Evolutionary conservation across 35 echinoderm and acorn worm species (phyloP), one percentile per base, ranked within the genome.

Genomic region (Heliocidaris erythrogramma): DNA sequence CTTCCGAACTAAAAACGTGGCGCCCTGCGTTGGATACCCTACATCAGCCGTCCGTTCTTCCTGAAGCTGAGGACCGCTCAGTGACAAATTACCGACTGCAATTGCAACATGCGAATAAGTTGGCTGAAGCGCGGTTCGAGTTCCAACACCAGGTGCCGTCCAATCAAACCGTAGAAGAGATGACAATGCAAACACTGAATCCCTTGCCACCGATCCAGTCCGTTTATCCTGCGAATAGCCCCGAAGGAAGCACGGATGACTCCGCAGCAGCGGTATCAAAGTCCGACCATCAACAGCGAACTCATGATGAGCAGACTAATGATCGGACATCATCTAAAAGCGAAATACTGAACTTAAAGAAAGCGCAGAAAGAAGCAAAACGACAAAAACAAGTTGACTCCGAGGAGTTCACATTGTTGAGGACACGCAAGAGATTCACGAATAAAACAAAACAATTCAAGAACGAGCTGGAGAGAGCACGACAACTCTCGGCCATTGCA

Each of bases 361-460:
- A 98, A 85, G 94, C 94, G 18, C 92, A 94, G 30, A 98, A 95
- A 49, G 88, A 94, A n/a, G 94, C 95, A 9, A 96, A 94, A 85
- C 42, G 93, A 31, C 85, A 90, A 53, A 96, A 98, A 90, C 30
- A 60, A 8, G 17, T 92, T 13, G 97, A 93, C 13, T 78, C 65
- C 4, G 69, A 94, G 85, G 97, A 98, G 85, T 96, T 98, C 86
- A 98, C 96, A 48, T 90, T 96, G 13, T 85, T 98, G 31, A 95
- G 94, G 91, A 98, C 97, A 32, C 96, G 97, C n/a, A 94, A 96
- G 60, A 94, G 96, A 90, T 96, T 91, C 94, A 98, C 97, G 9
- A 90, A 96, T 32, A 96, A 96, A 42, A 96, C 96, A 14, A 98
- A 94, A 93, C 85, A 94, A 89, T 98, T 98, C 90, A 98, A 98